Conservation (phyloP, 2,888 invertebrate species). For the Clusia tigrina region DNA sequence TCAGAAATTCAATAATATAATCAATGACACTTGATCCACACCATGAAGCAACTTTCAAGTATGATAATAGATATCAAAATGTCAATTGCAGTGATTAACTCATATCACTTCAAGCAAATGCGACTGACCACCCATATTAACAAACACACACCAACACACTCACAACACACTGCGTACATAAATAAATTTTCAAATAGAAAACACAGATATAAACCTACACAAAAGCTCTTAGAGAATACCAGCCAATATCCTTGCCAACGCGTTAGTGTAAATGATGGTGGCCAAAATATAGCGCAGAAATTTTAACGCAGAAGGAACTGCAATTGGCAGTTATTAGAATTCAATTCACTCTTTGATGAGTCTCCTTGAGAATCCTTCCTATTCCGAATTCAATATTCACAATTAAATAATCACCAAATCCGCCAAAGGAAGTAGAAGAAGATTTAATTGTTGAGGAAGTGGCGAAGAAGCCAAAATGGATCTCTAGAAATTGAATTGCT, state of each 20-base stretch:
- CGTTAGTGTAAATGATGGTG: too few species aligned
- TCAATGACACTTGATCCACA: constrained; percentile 25
- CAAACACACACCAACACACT: not conserved
- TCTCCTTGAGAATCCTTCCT: too few species aligned
- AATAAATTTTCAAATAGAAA: too few species aligned
- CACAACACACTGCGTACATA: not conserved
- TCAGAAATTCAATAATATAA: too few species aligned
- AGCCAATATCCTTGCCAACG: too few species aligned
- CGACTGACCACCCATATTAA: not conserved
- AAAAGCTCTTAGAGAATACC: too few species aligned
- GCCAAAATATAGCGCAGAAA: not conserved
- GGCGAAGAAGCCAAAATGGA: not conserved
- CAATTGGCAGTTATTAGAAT: not conserved
- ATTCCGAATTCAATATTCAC: constrained; percentile 49
- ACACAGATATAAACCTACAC: not conserved
- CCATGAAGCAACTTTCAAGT: constrained; percentile 32
- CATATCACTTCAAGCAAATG: constrained; percentile 34
- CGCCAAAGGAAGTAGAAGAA: constrained; percentile 28
- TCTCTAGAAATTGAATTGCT: not conserved
- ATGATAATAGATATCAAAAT: constrained; percentile 49
- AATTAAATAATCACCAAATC: constrained; percentile 51
- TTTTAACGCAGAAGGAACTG: not conserved
- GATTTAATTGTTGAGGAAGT: constrained; percentile 29
- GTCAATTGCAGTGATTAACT: constrained; percentile 50
- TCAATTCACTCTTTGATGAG: too few species aligned